Evolutionary conservation across 2,888 invertebrate genomes (phyloP), one percentile per base, ranked within the genome.

Genomic region (Coenonympha glycerion): DNA sequence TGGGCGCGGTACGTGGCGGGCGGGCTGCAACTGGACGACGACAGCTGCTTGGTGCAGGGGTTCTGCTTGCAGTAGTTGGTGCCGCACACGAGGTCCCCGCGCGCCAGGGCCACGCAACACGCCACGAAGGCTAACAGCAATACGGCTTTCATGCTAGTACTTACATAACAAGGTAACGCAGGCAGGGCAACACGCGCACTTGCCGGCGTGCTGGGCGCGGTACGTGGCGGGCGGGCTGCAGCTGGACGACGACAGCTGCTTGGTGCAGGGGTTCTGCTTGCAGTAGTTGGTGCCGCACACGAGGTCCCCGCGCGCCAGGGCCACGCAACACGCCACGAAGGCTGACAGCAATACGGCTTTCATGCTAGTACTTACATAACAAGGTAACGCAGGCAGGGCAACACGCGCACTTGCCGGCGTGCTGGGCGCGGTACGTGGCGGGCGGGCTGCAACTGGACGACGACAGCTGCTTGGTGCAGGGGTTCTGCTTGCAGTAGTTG

Each of bases 101-200:
- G 75, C 3, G 66, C 75, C 48, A 71, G 54, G 1, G 79, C 72
- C 59, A 79, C 46, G 54, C 63, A 61, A 54, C 82, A 83, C 36
- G 74, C 74, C 47, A 83, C 26, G 3, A 79, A 55, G 2, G 73
- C 57, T 0, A 87, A 58, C 13, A 82, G 47, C 3, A 81, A 40
- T 8, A 70, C 66, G 22, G 69, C 63, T 63, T 77, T 87, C 86
- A 87, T 87, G 55, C n/a, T n/a, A n/a, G n/a, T 28, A 68, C 74
- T 71, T 70, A 86, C 87, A 58, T 1, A 87, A 68, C 13, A 73
- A 58, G 3, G 76, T 76, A 24, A 87, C 82, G 47, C 87, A 87
- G 40, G 87, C 87, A 0, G 87, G 86, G 48, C 87, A 87, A 64
- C 87, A 87, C 15, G 74, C 87, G 62, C 87, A 87, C 54, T 78